Conservation (phyloP, 2,888 invertebrate species). For the Nephrotoma flavescens region DNA sequence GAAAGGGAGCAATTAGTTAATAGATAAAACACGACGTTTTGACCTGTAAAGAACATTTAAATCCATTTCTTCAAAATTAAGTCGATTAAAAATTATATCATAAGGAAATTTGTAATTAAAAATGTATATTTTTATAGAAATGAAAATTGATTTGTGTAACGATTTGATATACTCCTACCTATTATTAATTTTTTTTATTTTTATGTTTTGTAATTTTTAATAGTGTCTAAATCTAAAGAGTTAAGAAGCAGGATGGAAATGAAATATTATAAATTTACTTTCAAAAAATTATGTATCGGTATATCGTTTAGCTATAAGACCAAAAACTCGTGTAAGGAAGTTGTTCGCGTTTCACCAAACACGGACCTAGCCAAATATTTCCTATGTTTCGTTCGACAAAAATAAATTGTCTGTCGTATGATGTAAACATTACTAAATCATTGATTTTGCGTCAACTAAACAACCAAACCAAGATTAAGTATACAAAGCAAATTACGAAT, state of each 20-base stretch:
- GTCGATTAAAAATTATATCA: neutral
- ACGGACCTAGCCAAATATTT: neutral
- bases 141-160: too few relatives aligned
- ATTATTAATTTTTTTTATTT: neutral
- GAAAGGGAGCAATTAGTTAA: too few relatives aligned
- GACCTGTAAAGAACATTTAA: neutral
- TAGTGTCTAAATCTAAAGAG: neutral
- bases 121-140: too few relatives aligned
- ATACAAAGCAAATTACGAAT: neutral
- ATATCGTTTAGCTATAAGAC: neutral
- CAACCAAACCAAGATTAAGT: neutral
- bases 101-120: neutral
- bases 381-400: neutral
- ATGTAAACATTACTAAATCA: neutral
- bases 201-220: neutral
- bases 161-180: too few relatives aligned
- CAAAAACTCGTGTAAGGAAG: neutral
- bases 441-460: neutral
- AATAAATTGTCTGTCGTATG: neutral
- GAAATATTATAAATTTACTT: neutral
- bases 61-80: neutral
- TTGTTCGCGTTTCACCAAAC: neutral
- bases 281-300: neutral
- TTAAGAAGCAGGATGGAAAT: neutral
- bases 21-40: too few relatives aligned